Conservation (phyloP, 2,888 invertebrate species). For the Ormyrus nitidulus region DNA sequence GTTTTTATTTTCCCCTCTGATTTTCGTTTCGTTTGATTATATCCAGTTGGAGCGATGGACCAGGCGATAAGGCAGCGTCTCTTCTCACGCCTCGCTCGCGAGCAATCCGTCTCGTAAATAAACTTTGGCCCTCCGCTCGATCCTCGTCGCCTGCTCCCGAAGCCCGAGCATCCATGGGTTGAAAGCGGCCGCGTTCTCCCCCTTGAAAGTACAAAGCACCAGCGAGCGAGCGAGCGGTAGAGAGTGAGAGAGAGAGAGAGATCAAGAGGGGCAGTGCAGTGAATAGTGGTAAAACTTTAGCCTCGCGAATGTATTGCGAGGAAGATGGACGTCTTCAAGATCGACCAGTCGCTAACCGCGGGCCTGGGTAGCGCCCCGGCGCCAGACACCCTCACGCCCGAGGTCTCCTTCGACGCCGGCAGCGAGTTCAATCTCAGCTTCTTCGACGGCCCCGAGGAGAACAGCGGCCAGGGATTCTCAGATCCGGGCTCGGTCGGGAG, state of each 20-base stretch:
- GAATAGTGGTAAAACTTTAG: background rate
- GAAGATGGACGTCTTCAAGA: slow-evolving; percentile 85
- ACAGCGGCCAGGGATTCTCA: slow-evolving; percentile 81
- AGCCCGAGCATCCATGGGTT: too few species aligned
- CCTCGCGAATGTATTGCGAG: slow-evolving; percentile 28
- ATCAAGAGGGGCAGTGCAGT: too few species aligned
- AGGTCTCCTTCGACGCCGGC: slow-evolving; percentile 85
- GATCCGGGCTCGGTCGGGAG: slow-evolving; percentile 81
- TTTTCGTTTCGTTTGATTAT: slow-evolving; percentile 65
- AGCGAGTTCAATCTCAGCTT: slow-evolving; percentile 89
- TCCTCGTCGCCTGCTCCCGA: too few species aligned
- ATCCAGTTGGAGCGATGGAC: slow-evolving; percentile 70
- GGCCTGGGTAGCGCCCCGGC: slow-evolving; percentile 80
- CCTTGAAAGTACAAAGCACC: too few species aligned
- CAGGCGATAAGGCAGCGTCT: slow-evolving; percentile 58
- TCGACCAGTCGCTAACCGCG: slow-evolving; percentile 81
- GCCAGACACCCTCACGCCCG: slow-evolving; percentile 80
- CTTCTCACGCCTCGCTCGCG: background rate
- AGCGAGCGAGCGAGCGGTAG: too few species aligned
- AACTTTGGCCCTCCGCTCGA: background rate
- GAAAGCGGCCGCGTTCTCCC: background rate
- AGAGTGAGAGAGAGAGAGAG: too few species aligned
- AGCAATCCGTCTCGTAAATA: too few species aligned
- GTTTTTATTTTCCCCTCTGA: slow-evolving; percentile 11
- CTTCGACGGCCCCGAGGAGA: slow-evolving; percentile 84